phyloP scores from a whole-genome alignment of 2,113 vertebrate species.

The Varanus salvator region DNA sequence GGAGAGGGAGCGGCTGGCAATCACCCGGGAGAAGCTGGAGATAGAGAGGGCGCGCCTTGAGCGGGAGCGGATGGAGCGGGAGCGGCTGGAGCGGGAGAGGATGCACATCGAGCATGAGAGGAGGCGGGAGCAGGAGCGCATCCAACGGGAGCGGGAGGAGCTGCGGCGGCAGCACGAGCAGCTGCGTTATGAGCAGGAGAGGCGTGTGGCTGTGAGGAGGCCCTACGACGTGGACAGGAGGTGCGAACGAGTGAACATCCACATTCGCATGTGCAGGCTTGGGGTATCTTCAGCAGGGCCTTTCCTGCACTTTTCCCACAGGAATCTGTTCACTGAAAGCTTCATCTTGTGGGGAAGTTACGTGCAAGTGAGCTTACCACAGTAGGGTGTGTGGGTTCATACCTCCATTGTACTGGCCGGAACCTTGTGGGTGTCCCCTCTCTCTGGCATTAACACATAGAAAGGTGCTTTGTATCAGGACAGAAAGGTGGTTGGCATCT shows the following conservation, averaged over 20 bases:
- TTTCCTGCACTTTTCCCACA: background rate
- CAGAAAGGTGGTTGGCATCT: too few species aligned
- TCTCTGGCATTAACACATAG: too few species aligned
- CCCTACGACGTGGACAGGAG: constrained; percentile 92
- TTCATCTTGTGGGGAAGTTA: background rate
- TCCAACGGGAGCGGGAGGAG: constrained; percentile 92
- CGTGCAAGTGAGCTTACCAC: background rate
- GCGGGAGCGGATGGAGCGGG: constrained; percentile 91
- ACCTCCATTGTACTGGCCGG: too few species aligned
- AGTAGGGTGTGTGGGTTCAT: too few species aligned
- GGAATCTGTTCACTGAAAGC: background rate
- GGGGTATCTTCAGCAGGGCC: background rate
- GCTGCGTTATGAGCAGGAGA: constrained; percentile 92
- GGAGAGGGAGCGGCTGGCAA: constrained; percentile 86
- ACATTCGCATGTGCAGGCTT: background rate
- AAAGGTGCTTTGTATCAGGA: too few species aligned
- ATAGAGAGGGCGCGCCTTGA: constrained; percentile 91
- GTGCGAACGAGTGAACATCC: constrained; percentile 66
- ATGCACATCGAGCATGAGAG: constrained; percentile 93
- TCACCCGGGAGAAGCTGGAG: constrained; percentile 89
- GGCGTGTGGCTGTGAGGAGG: constrained; percentile 83
- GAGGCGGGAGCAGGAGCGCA: constrained; percentile 92
- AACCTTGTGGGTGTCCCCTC: too few species aligned
- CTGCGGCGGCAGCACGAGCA: constrained; percentile 93
- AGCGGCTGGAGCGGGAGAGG: constrained; percentile 91